Base-by-base conservation (phyloP, 2,888 invertebrate genomes). In the Tachina lurida region DNA sequence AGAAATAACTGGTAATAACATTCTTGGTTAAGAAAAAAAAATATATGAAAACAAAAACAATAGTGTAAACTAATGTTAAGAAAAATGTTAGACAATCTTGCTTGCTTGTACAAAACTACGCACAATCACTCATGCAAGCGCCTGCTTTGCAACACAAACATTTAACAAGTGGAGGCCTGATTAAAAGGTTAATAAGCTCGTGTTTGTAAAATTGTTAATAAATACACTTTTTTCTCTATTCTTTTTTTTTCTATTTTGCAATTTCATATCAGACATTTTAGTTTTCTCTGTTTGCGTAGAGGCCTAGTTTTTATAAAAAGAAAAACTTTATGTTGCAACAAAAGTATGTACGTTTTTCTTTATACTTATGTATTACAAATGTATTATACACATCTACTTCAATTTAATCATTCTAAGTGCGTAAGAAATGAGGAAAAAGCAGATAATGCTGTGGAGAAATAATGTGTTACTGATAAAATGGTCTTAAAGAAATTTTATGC, bases 131-230 rank as follows among this genome's bases (percentile, higher is more conserved):
- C 31, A 49, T 10, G 43, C 62, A 63, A 63, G 43, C 74, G 52
- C 74, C 60, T 73, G 73, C 19, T 45, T 31, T 65, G 17, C 9
- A 19, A 15, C 43, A 31, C 3, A 31, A 70, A 74, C 43, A 52
- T 58, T 77, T 77, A 56, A 78, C 68, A 75, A 78, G 81, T 63
- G 54, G 81, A 56, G 68, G 74, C 73, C 62, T 77, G 73, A 81
- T 78, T 82, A 85, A 85, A 31, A 85, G 85, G 85, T 85, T 75
- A 85, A 49, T 78, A 82, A 85, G 78, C 82, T 82, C 58, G 82
- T 82, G 82, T 78, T 78, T 77, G 67, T 49, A 52, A 54, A 70
- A 54, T 71, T 78, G 75, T 78, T 80, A 75, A 76, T 76, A 76
- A 54, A 56, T 73, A 73, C 47, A 19, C 12, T 45, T 15, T 31